These are phyloP conservation scores for Pseudochromis fuscus DNA, from an alignment of 2,797 vertebrate species.

Conservation along the genomic window DNA sequence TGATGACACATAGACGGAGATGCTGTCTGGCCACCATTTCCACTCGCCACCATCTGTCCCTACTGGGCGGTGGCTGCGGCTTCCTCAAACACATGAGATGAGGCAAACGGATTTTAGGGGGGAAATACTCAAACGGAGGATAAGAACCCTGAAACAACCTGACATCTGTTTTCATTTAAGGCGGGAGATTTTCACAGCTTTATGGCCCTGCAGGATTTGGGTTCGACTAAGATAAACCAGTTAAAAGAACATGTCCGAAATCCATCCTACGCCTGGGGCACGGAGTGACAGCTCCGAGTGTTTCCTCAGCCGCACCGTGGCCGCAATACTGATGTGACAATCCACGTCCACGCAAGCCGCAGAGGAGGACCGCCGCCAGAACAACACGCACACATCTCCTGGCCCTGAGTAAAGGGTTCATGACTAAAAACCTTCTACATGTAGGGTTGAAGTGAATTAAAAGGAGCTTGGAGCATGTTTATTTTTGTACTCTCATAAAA, in stretches of 20 bases:
- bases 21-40: conserved; percentile 78
- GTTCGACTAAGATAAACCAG: conserved; percentile 80
- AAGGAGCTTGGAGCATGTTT: conserved; percentile 68
- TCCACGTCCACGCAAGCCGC: conserved; percentile 52
- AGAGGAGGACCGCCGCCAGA: conserved; percentile 40
- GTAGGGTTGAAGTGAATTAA: conserved; percentile 67
- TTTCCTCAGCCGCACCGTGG: conserved; percentile 61
- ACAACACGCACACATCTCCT: conserved; percentile 16
- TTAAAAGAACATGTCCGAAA: conserved; percentile 83
- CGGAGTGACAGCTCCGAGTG: conserved; percentile 66
- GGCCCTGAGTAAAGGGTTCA: conserved; percentile 44
- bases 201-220: conserved; percentile 79
- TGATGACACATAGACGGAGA: conserved; percentile 78
- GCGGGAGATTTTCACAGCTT: conserved; percentile 75
- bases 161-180: conserved; percentile 84
- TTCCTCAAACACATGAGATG: conserved; percentile 58
- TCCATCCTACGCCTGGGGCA: conserved; percentile 70
- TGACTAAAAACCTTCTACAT: conserved; percentile 40
- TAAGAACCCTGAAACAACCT: conserved; percentile 74
- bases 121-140: conserved; percentile 71
- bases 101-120: conserved; percentile 69
- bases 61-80: conserved; percentile 70
- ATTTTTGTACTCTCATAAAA: conserved; percentile 78
- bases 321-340: conserved; percentile 52
- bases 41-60: conserved; percentile 80